Evolutionary conservation across 2,113 vertebrate species (phyloP).

Genomic region (Protobothrops flavoviridis): DNA sequence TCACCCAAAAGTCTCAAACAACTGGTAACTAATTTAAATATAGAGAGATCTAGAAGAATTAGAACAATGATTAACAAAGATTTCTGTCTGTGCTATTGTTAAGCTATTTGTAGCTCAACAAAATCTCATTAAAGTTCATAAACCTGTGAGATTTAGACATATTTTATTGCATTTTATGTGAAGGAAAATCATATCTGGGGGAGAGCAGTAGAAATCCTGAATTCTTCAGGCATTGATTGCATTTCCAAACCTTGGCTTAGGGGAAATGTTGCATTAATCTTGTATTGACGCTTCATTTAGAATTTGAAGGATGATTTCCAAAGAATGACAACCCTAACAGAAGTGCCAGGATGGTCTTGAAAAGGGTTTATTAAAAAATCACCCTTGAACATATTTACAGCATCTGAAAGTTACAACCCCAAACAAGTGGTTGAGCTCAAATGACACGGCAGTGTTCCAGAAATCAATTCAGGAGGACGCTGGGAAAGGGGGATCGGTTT

Average conservation of each 20-base stretch:
- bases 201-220: neutral
- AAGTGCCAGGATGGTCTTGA: neutral
- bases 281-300: neutral
- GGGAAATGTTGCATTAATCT: neutral
- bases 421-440: neutral
- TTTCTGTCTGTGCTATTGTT: neutral
- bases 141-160: neutral
- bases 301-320: neutral
- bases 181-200: neutral
- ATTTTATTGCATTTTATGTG: neutral
- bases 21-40: slow-evolving; percentile 22
- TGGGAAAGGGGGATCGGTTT: neutral
- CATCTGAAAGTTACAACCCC: neutral
- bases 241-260: neutral
- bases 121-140: neutral
- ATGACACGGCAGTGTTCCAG: neutral
- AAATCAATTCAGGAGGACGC: neutral
- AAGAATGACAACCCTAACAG: neutral
- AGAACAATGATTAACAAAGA: neutral
- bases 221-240: neutral
- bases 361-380: neutral
- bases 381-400: neutral
- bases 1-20: slow-evolving; percentile 30
- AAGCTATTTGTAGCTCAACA: neutral
- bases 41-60: neutral